These are phyloP conservation scores for Ommatoiulus sabulosus DNA, from an alignment of 2,888 invertebrate genomes.

Conservation along the genomic window DNA sequence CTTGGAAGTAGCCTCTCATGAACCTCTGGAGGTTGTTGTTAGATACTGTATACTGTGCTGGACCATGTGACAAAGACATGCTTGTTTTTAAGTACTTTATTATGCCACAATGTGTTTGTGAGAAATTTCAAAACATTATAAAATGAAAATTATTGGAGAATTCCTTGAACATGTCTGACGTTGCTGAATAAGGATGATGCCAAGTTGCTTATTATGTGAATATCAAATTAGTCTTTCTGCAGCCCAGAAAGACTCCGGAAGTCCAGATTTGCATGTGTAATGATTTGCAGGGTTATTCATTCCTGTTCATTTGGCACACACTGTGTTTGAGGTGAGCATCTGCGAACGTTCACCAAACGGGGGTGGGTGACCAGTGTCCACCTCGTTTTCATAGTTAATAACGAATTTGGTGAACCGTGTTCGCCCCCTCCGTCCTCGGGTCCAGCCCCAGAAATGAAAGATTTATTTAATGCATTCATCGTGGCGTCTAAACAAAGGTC, in stretches of 20 bases:
- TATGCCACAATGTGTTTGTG: too few species aligned
- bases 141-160: too few species aligned
- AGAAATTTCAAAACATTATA: too few species aligned
- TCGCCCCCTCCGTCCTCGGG: background rate
- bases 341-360: background rate
- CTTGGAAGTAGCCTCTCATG: background rate
- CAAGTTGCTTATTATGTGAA: too few species aligned
- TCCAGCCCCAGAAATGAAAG: slow-evolving; percentile 45
- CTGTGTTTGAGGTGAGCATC: background rate
- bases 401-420: slow-evolving; percentile 29
- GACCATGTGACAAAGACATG: too few species aligned
- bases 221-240: too few species aligned
- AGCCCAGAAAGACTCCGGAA: background rate
- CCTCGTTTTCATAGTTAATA: slow-evolving; percentile 39
- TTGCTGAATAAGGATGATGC: too few species aligned
- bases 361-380: slow-evolving; percentile 26
- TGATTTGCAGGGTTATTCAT: background rate
- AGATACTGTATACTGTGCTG: too few species aligned
- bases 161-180: too few species aligned
- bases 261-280: background rate
- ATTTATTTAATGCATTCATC: slow-evolving; percentile 52
- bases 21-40: background rate
- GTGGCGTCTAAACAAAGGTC: slow-evolving; percentile 53
- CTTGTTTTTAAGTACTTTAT: too few species aligned
- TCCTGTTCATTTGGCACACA: background rate